Percentiles rank a stretch among this genome's conserved stretches.
Conservation (phyloP, 2,113 vertebrate species). For the Periophthalmodon schlosseri region DNA sequence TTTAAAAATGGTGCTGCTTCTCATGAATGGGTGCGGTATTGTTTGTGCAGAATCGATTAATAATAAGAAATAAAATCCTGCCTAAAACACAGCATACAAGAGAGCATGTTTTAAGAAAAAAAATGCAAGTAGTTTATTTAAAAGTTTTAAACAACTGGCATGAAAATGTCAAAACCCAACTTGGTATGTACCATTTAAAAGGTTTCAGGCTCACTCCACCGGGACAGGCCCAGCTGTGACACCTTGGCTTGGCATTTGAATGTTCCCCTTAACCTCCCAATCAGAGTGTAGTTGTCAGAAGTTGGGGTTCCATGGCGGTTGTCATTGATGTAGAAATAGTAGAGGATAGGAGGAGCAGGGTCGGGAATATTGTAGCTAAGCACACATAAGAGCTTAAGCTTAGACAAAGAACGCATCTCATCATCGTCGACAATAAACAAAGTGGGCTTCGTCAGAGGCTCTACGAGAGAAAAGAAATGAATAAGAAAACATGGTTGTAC, state of each 20-base stretch:
- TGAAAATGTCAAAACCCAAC: slow-evolving; percentile 19
- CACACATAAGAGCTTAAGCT: slow-evolving; percentile 56
- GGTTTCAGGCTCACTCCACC: slow-evolving; percentile 39
- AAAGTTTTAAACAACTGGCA: neutral
- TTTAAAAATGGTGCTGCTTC: too few relatives aligned
- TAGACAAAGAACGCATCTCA: accelerated
- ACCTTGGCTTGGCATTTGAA: slow-evolving; percentile 67
- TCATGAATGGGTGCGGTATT: too few relatives aligned
- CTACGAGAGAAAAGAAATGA: slow-evolving; percentile 24
- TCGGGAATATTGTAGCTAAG: slow-evolving; percentile 45
- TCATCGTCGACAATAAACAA: slow-evolving; percentile 27
- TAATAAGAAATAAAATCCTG: too few relatives aligned
- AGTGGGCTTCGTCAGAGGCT: slow-evolving; percentile 49
- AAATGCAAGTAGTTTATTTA: neutral
- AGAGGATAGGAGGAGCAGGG: slow-evolving; percentile 40
- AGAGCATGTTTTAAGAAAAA: neutral
- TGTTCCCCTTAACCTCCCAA: slow-evolving; percentile 5
- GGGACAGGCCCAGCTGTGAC: slow-evolving; percentile 35
- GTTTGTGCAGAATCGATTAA: too few relatives aligned
- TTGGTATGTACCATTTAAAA: slow-evolving; percentile 9
- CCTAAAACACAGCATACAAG: neutral
- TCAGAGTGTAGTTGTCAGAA: slow-evolving; percentile 1
- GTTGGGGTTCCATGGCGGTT: slow-evolving; percentile 12
- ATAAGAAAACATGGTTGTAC: neutral
- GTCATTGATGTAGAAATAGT: slow-evolving; percentile 58